A percentile compares a stretch with the other conserved stretches of the same genome.
Evolutionary conservation across 2,797 vertebrate species (phyloP).

Genomic region (Xenops minutus): DNA sequence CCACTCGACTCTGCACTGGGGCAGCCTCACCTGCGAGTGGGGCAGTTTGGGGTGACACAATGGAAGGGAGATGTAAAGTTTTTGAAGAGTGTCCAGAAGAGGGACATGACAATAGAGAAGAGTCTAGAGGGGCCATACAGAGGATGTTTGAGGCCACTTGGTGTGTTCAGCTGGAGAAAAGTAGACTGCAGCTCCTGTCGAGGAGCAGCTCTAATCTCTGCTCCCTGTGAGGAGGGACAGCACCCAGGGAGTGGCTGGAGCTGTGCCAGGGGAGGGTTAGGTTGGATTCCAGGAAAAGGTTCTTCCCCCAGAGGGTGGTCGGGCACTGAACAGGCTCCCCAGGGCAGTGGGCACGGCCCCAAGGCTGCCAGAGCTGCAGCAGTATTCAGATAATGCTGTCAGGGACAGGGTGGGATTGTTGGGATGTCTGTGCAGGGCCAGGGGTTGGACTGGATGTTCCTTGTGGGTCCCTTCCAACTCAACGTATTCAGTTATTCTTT

Average conservation of each 20-base stretch:
- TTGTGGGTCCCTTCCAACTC: not conserved
- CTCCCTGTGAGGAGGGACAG: not conserved
- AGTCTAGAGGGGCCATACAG: not conserved
- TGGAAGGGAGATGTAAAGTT: not conserved
- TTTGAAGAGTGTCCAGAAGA: not conserved
- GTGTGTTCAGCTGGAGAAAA: not conserved
- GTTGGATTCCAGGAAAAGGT: not conserved
- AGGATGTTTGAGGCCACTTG: not conserved
- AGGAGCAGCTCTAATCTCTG: not conserved
- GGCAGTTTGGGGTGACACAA: not conserved
- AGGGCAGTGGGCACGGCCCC: not conserved
- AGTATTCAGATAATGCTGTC: not conserved
- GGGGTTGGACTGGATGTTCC: too few relatives aligned
- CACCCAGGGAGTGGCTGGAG: not conserved
- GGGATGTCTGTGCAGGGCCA: not conserved
- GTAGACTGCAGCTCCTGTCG: not conserved
- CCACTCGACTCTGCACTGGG: too few relatives aligned
- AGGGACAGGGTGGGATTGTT: not conserved
- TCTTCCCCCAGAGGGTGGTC: not conserved
- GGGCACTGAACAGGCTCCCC: not conserved
- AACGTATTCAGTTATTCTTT: not conserved
- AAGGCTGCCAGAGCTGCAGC: not conserved
- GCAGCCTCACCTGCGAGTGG: not conserved
- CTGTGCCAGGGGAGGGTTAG: not conserved
- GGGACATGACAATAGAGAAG: not conserved